Evolutionary conservation across 2,888 invertebrate species (phyloP).

Genomic region (Heliothis peltigera): DNA sequence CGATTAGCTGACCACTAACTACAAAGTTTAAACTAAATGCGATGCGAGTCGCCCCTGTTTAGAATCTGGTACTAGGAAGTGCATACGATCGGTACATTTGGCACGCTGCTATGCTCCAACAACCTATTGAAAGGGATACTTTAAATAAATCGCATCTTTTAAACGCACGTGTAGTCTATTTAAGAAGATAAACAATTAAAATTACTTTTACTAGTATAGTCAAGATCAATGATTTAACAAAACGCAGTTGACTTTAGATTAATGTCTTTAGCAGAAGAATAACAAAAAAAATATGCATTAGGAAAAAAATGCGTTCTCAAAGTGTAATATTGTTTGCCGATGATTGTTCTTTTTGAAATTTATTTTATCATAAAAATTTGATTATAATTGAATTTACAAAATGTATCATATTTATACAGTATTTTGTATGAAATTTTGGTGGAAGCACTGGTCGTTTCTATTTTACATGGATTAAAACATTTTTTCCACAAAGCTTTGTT

Average conservation of each 20-base stretch:
- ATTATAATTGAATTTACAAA: no score
- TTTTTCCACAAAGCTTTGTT: neutral
- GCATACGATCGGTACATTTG: conserved; percentile 70
- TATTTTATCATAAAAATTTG: no score
- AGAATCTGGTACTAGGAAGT: conserved; percentile 77
- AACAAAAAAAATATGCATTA: no score
- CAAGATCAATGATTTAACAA: neutral
- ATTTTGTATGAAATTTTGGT: no score
- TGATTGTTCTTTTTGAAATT: no score
- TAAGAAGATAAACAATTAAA: conserved; percentile 9
- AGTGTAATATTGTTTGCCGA: no score
- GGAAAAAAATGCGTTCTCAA: neutral
- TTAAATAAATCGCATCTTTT: conserved; percentile 62
- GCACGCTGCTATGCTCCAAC: conserved; percentile 73
- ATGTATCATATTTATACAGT: no score
- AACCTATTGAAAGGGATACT: conserved; percentile 67
- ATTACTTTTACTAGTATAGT: no score
- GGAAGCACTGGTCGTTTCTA: neutral
- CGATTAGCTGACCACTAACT: conserved; percentile 68
- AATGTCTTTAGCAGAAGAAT: neutral
- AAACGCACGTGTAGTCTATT: conserved; percentile 26
- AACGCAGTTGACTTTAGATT: neutral
- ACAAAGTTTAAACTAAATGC: conserved; percentile 69
- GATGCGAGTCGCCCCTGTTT: conserved; percentile 62
- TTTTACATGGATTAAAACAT: neutral